phyloP scores from a whole-genome alignment of 2,113 vertebrate genomes.

The Nymphicus hollandicus region DNA sequence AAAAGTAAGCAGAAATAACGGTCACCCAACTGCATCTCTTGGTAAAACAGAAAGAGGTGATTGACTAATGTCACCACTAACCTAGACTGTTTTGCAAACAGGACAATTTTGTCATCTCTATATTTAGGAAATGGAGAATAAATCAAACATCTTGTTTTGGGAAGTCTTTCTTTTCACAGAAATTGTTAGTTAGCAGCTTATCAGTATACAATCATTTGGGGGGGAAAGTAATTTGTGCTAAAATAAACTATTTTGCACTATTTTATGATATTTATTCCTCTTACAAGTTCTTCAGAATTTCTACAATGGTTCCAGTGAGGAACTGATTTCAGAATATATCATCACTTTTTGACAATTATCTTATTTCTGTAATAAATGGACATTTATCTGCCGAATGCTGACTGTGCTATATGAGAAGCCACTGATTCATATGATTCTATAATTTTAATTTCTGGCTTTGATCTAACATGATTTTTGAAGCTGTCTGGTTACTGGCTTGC shows the following conservation, averaged over 20 bases:
- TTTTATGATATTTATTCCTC: neutral
- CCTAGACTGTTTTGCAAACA: neutral
- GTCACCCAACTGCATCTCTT: neutral
- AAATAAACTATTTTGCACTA: neutral
- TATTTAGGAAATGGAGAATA: neutral
- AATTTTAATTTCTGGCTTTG: neutral
- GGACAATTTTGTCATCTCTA: neutral
- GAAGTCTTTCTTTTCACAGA: neutral
- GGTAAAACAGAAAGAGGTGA: neutral
- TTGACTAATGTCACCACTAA: neutral
- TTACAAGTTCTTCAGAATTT: neutral
- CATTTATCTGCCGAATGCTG: neutral
- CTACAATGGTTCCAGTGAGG: neutral
- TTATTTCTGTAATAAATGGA: neutral
- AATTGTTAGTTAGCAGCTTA: neutral
- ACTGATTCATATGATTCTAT: neutral
- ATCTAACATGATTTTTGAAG: neutral
- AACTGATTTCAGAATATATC: neutral
- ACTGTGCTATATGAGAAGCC: neutral
- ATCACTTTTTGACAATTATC: neutral
- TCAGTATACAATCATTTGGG: neutral
- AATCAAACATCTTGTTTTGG: neutral
- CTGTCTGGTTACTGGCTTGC: neutral
- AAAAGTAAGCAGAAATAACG: neutral
- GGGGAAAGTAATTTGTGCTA: neutral